These are phyloP conservation scores for Nezara viridula DNA, from an alignment of 2,888 invertebrate genomes.

Conservation along the genomic window DNA sequence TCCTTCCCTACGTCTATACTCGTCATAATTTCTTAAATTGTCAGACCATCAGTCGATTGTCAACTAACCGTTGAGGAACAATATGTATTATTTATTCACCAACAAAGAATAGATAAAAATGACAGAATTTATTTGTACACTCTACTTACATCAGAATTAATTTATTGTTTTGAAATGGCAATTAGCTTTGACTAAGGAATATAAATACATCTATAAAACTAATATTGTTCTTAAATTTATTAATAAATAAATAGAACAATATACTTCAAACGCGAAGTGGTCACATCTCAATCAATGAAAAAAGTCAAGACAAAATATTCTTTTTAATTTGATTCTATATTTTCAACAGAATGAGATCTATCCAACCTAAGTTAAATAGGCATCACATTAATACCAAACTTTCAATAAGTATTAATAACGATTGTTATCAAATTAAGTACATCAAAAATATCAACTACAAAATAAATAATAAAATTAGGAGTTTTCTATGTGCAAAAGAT, in stretches of 20 bases:
- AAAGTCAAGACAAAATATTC: not conserved
- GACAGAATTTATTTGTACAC: conserved; percentile 30
- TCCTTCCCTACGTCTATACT: too few relatives aligned
- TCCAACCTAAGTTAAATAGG: conserved; percentile 57
- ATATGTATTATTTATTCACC: too few relatives aligned
- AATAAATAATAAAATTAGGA: conserved; percentile 47
- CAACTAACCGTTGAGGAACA: too few relatives aligned
- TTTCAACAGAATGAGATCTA: conserved; percentile 58
- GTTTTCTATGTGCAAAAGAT: conserved; percentile 12
- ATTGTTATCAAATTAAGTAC: conserved; percentile 54
- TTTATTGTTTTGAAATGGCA: conserved; percentile 16
- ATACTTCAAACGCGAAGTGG: conserved; percentile 29
- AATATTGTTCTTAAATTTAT: conserved; percentile 27
- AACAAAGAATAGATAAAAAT: not conserved
- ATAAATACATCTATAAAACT: conserved; percentile 23
- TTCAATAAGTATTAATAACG: conserved; percentile 29
- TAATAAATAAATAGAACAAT: conserved; percentile 29
- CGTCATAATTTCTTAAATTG: too few relatives aligned
- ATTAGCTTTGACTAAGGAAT: conserved; percentile 18
- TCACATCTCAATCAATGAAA: conserved; percentile 8
- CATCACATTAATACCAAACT: conserved; percentile 53
- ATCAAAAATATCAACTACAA: conserved; percentile 25
- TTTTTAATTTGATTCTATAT: conserved; percentile 51
- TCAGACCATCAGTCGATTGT: too few relatives aligned
- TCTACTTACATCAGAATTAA: conserved; percentile 27